Evolutionary conservation across 1,140 invertebrate genomes (phyloP).

Genomic region (Drosophila baimaii): DNA sequence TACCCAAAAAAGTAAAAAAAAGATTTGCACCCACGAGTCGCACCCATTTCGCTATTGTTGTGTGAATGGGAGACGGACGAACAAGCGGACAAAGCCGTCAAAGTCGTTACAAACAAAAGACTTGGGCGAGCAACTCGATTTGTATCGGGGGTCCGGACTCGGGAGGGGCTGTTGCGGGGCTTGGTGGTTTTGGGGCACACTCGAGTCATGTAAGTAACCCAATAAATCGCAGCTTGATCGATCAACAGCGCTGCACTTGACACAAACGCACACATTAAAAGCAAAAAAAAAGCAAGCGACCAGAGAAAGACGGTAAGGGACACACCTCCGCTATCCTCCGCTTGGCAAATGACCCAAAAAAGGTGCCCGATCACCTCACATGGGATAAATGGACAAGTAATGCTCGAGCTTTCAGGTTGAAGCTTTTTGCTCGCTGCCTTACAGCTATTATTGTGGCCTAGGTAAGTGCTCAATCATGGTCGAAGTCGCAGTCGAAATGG

Average conservation of each 20-base stretch:
- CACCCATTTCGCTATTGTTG: conserved; percentile 71
- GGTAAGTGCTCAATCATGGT: conserved; percentile 74
- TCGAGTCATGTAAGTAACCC: conserved; percentile 75
- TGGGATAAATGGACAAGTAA: conserved; percentile 50
- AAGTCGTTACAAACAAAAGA: conserved; percentile 67
- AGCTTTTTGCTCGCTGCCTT: conserved; percentile 58
- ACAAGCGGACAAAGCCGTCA: conserved; percentile 37
- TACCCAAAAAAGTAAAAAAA: conserved; percentile 34
- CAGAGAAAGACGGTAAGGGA: conserved; percentile 13
- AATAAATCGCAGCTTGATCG: conserved; percentile 76
- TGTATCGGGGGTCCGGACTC: conserved; percentile 9
- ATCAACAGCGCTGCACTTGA: conserved; percentile 77
- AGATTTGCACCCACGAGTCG: conserved; percentile 80
- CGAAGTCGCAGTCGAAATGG: conserved; percentile 38
- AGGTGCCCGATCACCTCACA: conserved; percentile 54
- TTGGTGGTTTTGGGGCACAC: conserved; percentile 22
- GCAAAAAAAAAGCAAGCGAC: background rate
- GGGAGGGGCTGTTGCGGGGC: background rate
- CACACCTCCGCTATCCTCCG: conserved; percentile 27
- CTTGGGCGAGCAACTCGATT: conserved; percentile 68
- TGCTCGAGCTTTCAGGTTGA: conserved; percentile 61
- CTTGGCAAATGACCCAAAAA: conserved; percentile 70
- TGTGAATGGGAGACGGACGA: conserved; percentile 68
- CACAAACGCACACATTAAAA: conserved; percentile 48
- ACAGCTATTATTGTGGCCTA: conserved; percentile 51